Base-by-base conservation (phyloP, 2,797 vertebrate genomes). In the Sebastes vulpes region DNA sequence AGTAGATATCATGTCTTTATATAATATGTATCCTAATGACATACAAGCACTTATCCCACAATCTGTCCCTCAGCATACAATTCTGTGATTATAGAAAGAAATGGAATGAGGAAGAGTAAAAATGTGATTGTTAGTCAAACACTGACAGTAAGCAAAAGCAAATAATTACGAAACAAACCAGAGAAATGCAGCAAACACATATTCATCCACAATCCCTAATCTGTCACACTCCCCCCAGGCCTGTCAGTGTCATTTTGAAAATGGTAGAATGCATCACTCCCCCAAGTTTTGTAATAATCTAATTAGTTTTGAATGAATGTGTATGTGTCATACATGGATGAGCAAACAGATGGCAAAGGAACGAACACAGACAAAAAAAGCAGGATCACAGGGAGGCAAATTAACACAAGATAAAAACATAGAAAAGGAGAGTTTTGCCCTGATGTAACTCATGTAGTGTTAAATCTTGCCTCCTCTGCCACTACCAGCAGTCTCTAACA, bases 261-360 rank as follows among this genome's bases (percentile, higher is more conserved):
- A 67, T 53, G 20, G 4, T 16, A 29, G 38, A 21, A 72, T 53
- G 58, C 65, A 63, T 60, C 18, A 35, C 28, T 42, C 21, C 48
- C 42, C 54, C 14, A 75, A 52, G 48, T 71, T 68, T 54, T 66
- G 2, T 25, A 20, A 70, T 73, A 76, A 2, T 57, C 23, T 6
- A 71, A 73, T 76, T 82, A 71, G 50, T 31, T 82, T 71, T 54
- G 35, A 48, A 23, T 28, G 60, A 77, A 28, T 48, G 16, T 48
- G 64, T 59, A 57, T 46, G 56, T 56, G 42, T 75, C 48, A 73
- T 42, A 72, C 65, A 81, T 57, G 31, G 52, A 53, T n/a, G 26
- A 80, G 69, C 56, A 88, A 83, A 65, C 74, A 86, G 60, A 84
- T 72, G 68, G 67, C 3, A 53, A 53, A 61, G 38, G 12, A 60